Evolutionary conservation across 2,888 invertebrate species (phyloP), one percentile per base, ranked within the genome.

Genomic region (Stegana nigrithorax): DNA sequence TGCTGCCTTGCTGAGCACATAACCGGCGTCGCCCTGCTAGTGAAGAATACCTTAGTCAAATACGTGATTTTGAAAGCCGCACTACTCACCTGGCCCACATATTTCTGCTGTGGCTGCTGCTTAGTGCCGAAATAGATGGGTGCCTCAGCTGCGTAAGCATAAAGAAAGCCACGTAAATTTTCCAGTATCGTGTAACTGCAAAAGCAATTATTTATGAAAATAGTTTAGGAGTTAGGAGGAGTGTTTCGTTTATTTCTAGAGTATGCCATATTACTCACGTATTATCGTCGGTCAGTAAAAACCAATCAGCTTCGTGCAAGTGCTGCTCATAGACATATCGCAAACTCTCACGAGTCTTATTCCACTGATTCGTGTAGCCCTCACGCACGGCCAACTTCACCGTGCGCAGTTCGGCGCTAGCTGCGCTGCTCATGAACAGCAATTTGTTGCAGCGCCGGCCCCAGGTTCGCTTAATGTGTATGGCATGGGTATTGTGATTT

Each of bases 251-350:
- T 6, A 44, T 17, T 44, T 44, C 10, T 32, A 12, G 10, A 32
- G 42, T 42, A 2, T n/a, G 17, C 3, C 12, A 60, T 39, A 19
- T 25, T 1, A 1, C 96, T 95, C 83, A 98, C 98, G 97, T 97
- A 82, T 98, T 97, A 86, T 98, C 98, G 79, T 98, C 97, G 12
- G 98, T 97, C 85, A 98, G 98, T 78, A 98, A 87, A 85, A 98
- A 98, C 97, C 97, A 98, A 85, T 98, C 97, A 2, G 93, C 94
- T 45, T 96, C 89, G 69, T 94, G 88, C 39, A 91, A 87, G 83
- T 97, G 91, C 80, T 96, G 88, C 69, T 94, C 89, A 82, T 95
- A 94, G 10, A 95, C 90, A 82, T 96, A 94, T 75, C 91, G 90
- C 84, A 96, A 96, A 0, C 96, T 95, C 69, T 91, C 93, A 83